These are phyloP conservation scores for Coregonus clupeaformis DNA, from an alignment of 2,113 vertebrate species.

Conservation along the genomic window DNA sequence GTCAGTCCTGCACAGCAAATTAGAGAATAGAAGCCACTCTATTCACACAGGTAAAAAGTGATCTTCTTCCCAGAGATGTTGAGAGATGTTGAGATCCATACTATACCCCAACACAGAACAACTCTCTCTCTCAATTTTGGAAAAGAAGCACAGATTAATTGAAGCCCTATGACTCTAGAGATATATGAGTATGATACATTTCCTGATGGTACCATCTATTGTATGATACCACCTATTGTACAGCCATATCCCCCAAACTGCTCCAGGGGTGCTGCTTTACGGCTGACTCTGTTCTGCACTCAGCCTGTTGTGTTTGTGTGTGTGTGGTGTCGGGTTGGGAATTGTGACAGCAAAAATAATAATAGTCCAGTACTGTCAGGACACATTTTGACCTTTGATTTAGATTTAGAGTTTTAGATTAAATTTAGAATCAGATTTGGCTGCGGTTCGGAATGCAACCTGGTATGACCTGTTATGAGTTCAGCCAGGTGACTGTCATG, in stretches of 20 bases:
- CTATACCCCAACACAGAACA: neutral
- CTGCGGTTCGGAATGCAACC: neutral
- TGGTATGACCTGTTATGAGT: neutral
- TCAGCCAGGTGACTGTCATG: neutral
- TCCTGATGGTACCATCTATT: no score
- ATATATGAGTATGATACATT: neutral
- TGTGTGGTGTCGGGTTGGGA: no score
- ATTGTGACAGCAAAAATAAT: no score
- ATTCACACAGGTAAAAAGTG: conserved; percentile 25
- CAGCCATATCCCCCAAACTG: no score
- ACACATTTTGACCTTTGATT: no score
- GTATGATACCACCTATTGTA: no score
- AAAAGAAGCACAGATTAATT: conserved; percentile 38
- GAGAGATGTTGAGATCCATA: conserved; percentile 3
- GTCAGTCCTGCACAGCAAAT: conserved; percentile 48
- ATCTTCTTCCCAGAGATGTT: neutral
- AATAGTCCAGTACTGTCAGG: no score
- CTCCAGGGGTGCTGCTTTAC: no score
- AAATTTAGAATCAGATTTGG: neutral
- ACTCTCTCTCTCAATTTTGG: conserved; percentile 18
- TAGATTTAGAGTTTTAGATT: no score
- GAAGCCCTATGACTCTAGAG: no score
- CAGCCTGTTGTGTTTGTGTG: no score
- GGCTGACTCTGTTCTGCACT: no score
- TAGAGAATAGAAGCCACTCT: conserved; percentile 54